Percentiles rank a stretch among this genome's conserved stretches.
Conservation (phyloP, 1,140 invertebrate species). For the Atta colombica region DNA sequence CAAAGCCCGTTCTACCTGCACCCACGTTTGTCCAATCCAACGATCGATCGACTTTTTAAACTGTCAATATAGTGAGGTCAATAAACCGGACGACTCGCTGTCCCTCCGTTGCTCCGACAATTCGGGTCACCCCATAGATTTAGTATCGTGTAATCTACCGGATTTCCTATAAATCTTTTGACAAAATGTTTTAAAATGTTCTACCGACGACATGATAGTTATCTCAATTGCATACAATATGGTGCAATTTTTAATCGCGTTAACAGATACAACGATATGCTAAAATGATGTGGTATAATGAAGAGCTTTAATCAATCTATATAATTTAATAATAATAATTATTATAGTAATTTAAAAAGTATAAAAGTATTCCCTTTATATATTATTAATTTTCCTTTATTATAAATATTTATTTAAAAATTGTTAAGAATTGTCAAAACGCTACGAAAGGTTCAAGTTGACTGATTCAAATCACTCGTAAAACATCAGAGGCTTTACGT, state of each 20-base stretch:
- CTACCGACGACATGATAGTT: not conserved
- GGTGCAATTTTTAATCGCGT: not conserved
- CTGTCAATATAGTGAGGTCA: slow-evolving; percentile 59
- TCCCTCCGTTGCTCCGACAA: slow-evolving; percentile 39
- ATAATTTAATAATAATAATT: not conserved
- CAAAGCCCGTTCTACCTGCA: slow-evolving; percentile 6
- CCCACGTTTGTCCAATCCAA: slow-evolving; percentile 28
- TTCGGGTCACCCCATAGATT: slow-evolving; percentile 58
- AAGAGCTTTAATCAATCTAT: not conserved
- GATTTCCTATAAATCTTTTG: slow-evolving; percentile 50
- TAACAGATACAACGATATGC: not conserved
- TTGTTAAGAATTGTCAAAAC: not conserved
- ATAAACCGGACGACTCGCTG: slow-evolving; percentile 45
- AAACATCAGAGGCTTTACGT: slow-evolving; percentile 13
- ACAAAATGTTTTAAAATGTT: slow-evolving; percentile 38
- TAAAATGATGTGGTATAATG: not conserved
- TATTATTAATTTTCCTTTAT: not conserved
- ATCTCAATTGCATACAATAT: not conserved
- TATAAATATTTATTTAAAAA: not conserved
- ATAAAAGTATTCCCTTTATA: not conserved
- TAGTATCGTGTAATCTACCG: slow-evolving; percentile 27
- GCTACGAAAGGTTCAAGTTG: not conserved
- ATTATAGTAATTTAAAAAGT: not conserved
- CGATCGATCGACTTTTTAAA: slow-evolving; percentile 61
- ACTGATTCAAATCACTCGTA: slow-evolving; percentile 38